Evolutionary conservation across 2,888 invertebrate species (phyloP).

Genomic region (Drosophila prolongata): DNA sequence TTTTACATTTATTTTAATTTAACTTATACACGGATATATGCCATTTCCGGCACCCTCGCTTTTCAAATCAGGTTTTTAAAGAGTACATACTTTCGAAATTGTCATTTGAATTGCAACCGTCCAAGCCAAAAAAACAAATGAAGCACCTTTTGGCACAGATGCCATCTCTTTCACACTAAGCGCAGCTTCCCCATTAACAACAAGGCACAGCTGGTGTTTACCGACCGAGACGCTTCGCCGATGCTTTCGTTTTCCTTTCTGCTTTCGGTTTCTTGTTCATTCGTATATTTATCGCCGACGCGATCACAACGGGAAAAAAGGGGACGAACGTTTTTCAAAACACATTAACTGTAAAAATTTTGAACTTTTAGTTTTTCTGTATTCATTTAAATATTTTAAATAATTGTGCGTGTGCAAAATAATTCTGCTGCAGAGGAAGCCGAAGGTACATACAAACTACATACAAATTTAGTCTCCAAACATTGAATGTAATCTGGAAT

Average conservation of each 20-base stretch:
- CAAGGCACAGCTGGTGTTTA: conserved; percentile 30
- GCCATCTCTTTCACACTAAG: conserved; percentile 49
- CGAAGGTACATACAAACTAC: neutral
- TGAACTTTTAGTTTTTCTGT: conserved; percentile 14
- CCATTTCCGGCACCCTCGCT: no score
- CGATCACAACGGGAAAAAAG: conserved; percentile 46
- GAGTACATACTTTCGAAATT: conserved; percentile 39
- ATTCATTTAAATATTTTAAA: neutral
- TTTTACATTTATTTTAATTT: no score
- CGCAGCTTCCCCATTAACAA: conserved; percentile 57
- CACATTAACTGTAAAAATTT: conserved; percentile 7
- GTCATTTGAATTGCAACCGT: conserved; percentile 68
- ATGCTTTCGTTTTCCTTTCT: conserved; percentile 36
- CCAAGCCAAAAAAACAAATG: conserved; percentile 34
- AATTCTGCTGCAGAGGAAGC: neutral
- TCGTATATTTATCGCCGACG: conserved; percentile 47
- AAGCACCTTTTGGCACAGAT: conserved; percentile 3
- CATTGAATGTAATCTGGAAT: neutral
- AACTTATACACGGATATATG: no score
- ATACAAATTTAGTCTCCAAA: no score
- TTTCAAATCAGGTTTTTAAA: no score
- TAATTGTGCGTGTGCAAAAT: neutral
- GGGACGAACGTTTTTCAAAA: neutral
- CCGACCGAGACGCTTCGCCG: conserved; percentile 9
- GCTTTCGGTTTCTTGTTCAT: conserved; percentile 46